Evolutionary conservation across 2,888 invertebrate genomes (phyloP), one percentile per base, ranked within the genome.

Genomic region (Chalcis sispes): DNA sequence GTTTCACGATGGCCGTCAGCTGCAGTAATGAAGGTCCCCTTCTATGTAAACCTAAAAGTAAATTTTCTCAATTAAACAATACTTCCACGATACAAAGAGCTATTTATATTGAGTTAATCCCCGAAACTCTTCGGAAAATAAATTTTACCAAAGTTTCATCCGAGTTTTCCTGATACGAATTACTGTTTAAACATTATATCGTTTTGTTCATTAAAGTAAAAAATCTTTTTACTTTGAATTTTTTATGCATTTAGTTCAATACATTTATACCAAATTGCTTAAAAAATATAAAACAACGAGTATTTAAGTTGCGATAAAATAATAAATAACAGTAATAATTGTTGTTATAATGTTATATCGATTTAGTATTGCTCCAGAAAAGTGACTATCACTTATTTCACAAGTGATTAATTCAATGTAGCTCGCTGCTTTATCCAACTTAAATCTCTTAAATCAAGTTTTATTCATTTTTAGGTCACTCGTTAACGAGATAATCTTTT

Each of bases 21-120:
- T 67, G 73, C 73, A 73, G 52, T 61, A 72, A 67, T 46, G 36
- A 61, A 61, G 48, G 29, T 46, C 36, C 32, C 15, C 10, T 20
- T 62, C 46, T 52, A n/a, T 3, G 32, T 18, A 50, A 61, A 10
- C 18, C 42, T 20, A 61, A 61, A 66, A 67, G 66, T 66, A 52
- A n/a, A 52, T 61, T 59, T 59, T 62, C 58, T 66, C 48, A 10
- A 58, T 27, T 20, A 50, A 65, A 50, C 66, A 58, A 46, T 72
- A 48, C 61, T 64, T 65, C n/a, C 1, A 7, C 8, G 10, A 23
- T n/a, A 50, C 48, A 70, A 36, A 59, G 32, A 18, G 23, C 25
- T 59, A 48, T 36, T 70, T 70, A 48, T 59, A 70, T 50, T 23
- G 5, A 61, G 59, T 32, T 70, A 67, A 58, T 18, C 36, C 20